Evolutionary conservation across 2,113 vertebrate genomes (phyloP), one percentile per base, ranked within the genome.

Genomic region (Dicrurus megarhynchus): DNA sequence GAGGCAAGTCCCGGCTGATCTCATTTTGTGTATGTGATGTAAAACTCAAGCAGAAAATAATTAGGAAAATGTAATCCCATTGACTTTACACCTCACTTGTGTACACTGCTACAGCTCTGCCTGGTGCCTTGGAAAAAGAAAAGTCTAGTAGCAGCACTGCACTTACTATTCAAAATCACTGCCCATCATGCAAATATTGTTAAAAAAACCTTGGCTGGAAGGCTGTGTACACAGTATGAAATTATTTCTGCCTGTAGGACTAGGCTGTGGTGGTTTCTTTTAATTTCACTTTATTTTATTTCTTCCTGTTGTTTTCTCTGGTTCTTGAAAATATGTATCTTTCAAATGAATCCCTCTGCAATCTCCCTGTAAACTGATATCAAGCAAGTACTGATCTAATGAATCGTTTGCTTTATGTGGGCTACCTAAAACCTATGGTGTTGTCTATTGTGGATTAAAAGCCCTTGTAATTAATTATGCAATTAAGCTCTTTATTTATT

Each of bases 21-120:
- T 97, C 97, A 95, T 97, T 98, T 97, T 97, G 97, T 97, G 97
- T 94, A 89, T 97, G 97, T 93, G 97, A 97, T 98, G 96, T 97
- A 98, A 98, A 98, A 90, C 97, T 98, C 96, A 96, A 98, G 98
- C 97, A 97, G 98, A 98, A 98, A 98, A 98, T 98, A 98, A 98
- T 98, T 98, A 98, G 97, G 97, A 98, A 97, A 98, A 98, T 98
- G 97, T 97, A 98, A 98, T 98, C 98, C 97, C 96, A 95, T 98
- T 98, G 98, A 98, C 98, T 98, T 98, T 97, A 97, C 96, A 98
- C 96, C 98, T 95, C 90, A 93, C 95, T 97, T 97, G 97, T 97
- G 97, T 96, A 93, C 90, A 68, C 90, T 92, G 95, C 80, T 85
- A 91, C 84, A 86, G 96, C 94, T 96, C 93, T 89, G 96, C 84